Evolutionary conservation across 2,888 invertebrate genomes (phyloP).

Genomic region (Harmothoe impar): DNA sequence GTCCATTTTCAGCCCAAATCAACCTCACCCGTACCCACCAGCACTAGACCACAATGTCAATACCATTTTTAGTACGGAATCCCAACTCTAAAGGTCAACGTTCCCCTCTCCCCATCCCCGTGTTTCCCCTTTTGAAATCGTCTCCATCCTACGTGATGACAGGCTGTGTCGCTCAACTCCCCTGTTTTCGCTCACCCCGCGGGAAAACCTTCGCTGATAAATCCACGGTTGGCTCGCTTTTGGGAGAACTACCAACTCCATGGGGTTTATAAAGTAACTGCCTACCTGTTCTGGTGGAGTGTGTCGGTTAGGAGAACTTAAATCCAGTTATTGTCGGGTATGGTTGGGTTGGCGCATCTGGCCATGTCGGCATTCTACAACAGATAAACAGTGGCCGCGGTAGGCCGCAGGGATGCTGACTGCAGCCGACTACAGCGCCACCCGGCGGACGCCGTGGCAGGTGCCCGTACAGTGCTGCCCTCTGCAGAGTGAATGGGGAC

Average conservation of each 20-base stretch:
- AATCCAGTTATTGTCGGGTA: slow-evolving; percentile 12
- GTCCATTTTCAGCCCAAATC: background rate
- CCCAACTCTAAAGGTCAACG: background rate
- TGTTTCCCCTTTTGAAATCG: background rate
- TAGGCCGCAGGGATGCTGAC: background rate
- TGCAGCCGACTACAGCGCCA: background rate
- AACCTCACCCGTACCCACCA: background rate
- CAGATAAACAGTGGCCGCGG: background rate
- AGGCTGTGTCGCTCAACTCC: background rate
- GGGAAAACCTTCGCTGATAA: slow-evolving; percentile 6
- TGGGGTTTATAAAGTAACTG: background rate
- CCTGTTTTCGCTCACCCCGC: slow-evolving; percentile 12
- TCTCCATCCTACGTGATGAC: slow-evolving; percentile 23
- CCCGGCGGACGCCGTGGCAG: background rate
- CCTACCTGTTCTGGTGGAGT: background rate
- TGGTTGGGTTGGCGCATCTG: background rate
- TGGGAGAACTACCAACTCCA: background rate
- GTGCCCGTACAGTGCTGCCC: background rate
- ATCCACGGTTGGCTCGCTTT: background rate
- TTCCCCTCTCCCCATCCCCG: background rate
- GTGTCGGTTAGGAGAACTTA: background rate
- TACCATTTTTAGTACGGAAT: background rate
- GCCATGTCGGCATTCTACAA: slow-evolving; percentile 13
- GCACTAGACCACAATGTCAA: background rate
- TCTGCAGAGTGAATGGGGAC: background rate